These are phyloP conservation scores for Trilocha varians DNA, from an alignment of 2,888 invertebrate genomes.

Conservation along the genomic window DNA sequence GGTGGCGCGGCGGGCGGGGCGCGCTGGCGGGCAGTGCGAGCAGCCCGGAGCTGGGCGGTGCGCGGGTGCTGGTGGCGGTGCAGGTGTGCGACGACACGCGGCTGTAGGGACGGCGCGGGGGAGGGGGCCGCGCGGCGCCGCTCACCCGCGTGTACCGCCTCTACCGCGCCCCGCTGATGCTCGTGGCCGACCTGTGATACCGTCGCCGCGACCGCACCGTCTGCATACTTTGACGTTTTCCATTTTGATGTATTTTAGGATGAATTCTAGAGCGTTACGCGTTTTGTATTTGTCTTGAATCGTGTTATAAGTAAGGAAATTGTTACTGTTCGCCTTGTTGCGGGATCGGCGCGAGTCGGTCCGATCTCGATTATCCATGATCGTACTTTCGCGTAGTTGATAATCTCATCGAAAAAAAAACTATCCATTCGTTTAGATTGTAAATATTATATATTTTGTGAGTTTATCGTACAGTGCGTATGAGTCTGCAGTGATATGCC, in stretches of 20 bases:
- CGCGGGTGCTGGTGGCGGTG: slow-evolving; percentile 58
- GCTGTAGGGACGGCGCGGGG: slow-evolving; percentile 54
- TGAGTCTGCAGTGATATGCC: slow-evolving; percentile 69
- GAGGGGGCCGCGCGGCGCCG: slow-evolving; percentile 14
- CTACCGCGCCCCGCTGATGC: slow-evolving; percentile 42
- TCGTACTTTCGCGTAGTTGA: background rate
- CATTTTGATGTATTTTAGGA: slow-evolving; percentile 68
- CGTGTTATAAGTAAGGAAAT: slow-evolving; percentile 41
- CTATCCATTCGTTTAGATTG: slow-evolving; percentile 16
- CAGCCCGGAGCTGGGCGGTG: slow-evolving; percentile 24
- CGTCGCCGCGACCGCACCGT: slow-evolving; percentile 45
- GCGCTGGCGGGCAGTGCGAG: slow-evolving; percentile 33
- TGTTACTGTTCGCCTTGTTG: slow-evolving; percentile 53
- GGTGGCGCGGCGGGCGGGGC: slow-evolving; percentile 43
- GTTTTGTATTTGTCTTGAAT: slow-evolving; percentile 59
- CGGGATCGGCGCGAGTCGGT: slow-evolving; percentile 18
- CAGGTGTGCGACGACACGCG: slow-evolving; percentile 44
- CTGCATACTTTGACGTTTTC: slow-evolving; percentile 47
- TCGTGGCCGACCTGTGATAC: slow-evolving; percentile 67
- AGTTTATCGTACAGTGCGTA: slow-evolving; percentile 38
- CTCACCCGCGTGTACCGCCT: slow-evolving; percentile 65
- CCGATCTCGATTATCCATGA: background rate
- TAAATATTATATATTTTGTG: slow-evolving; percentile 45
- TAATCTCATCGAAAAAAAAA: background rate
- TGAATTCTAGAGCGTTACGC: slow-evolving; percentile 56